Base-by-base conservation (phyloP, 1,140 invertebrate species). In the Tetramorium alpestre region DNA sequence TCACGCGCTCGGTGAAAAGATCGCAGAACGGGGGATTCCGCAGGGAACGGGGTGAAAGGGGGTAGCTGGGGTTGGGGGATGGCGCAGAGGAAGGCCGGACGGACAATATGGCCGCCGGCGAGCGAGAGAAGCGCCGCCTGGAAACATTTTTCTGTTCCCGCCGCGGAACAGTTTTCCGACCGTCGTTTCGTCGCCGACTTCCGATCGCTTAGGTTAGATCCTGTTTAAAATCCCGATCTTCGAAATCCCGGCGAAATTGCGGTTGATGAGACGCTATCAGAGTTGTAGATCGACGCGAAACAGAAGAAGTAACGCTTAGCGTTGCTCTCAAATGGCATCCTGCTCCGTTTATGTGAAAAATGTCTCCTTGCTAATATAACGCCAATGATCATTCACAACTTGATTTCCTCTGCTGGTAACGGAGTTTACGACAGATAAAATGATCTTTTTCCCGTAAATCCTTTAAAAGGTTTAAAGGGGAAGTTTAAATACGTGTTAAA, bases 131-230 rank as follows among this genome's bases (percentile, higher is more conserved):
- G 94, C 94, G 94, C 94, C 94, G 90, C 90, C 94, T 95, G 92
- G 92, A 85, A 88, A 92, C 82, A 94, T 94, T 95, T 95, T 95
- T 94, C 90, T 91, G 92, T 93, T 93, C 92, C 91, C 93, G 91
- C 92, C 89, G 87, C 86, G 47, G 78, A 89, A 28, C 70, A 38
- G 44, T 77, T 87, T 73, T 78, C 58, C 73, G 33, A 44, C 33
- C 49, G n/a, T 65, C 76, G 70, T 72, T 38, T 25, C 38, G n/a
- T 28, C 54, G 25, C 3, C 8, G 13, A 54, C 54, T 54, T 41
- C n/a, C 47, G 41, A 72, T n/a, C 51, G 54, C 41, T 84, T 73
- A 60, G 69, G 38, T 75, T 49, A 73, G 44, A 60, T 49, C 18
- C 1, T 3, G 10, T 47, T 18, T 11, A 3, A 25, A 25, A 49